A percentile compares a stretch with the other conserved stretches of the same genome.
Evolutionary conservation across 2,113 vertebrate species (phyloP).

Genomic region (Macrotus californicus): DNA sequence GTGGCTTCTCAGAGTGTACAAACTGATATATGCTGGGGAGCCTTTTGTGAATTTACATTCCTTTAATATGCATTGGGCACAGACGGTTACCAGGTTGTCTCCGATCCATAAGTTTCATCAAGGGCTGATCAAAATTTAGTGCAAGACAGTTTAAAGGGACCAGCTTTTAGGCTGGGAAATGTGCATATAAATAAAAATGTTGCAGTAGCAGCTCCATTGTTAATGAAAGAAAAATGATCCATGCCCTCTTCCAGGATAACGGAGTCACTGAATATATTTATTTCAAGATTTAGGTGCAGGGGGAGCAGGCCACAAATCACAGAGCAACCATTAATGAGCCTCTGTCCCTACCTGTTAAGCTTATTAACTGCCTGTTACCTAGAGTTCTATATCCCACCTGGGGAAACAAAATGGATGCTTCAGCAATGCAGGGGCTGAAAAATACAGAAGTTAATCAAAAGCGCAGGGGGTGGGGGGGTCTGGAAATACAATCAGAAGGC

Average conservation of each 20-base stretch:
- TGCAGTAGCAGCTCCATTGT: conserved; percentile 35
- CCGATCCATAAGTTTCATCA: conserved; percentile 59
- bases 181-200: conserved; percentile 65
- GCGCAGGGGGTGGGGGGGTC: neutral
- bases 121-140: conserved; percentile 68
- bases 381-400: conserved; percentile 45
- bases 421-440: neutral
- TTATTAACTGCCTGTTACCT: conserved; percentile 67
- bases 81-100: conserved; percentile 50
- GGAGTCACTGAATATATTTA: conserved; percentile 67
- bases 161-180: conserved; percentile 63
- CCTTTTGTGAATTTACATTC: conserved; percentile 43
- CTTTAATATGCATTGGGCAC: conserved; percentile 55
- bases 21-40: conserved; percentile 26
- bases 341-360: conserved; percentile 55
- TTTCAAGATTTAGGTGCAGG: conserved; percentile 69
- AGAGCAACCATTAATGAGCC: conserved; percentile 53
- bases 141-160: conserved; percentile 60
- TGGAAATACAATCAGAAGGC: neutral
- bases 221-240: conserved; percentile 73
- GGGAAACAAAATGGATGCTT: conserved; percentile 45
- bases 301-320: conserved; percentile 63
- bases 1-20: conserved; percentile 17
- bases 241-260: conserved; percentile 58
- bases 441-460: conserved; percentile 44